Evolutionary conservation across 1,140 invertebrate species (phyloP), one percentile per base, ranked within the genome.

Genomic region (Drosophila orosa): DNA sequence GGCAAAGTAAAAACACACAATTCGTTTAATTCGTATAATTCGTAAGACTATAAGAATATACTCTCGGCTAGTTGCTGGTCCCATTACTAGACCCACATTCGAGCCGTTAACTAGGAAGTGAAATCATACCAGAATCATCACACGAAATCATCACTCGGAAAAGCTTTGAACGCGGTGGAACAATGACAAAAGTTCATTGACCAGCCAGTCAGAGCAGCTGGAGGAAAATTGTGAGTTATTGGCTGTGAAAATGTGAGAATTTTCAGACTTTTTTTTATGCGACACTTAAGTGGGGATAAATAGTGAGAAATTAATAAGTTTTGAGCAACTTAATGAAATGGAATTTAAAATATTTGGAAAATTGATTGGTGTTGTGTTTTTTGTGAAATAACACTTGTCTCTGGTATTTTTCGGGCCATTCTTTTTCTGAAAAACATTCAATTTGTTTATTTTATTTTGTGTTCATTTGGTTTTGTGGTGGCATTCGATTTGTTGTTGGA

Each of bases 21-120:
- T 52, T 52, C 2, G 42, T 45, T 19, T 15, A 47, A 25, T 25
- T 24, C 13, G 22, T 24, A 35, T 15, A 35, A 47, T 63, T 27
- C 25, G 19, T n/a, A 48, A 15, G 31, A 24, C 27, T 68, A 68
- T 66, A 68, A 68, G 29, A 42, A 66, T 15, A 35, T 44, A 24
- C 10, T 24, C 10, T 12, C 22, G 33, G 22, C 35, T 29, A 68
- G 35, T 35, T 39, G 22, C 8, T 17, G 45, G 65, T 31, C 17
- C 29, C 63, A 68, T 63, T 68, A 52, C 40, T 66, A 40, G 35
- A 68, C 15, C 25, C 13, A 42, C 45, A 24, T 40, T 33, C 65
- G 22, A 66, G 29, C 35, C 27, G 65, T 66, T 66, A 66, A 68
- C 65, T 68, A 68, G 65, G 45, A 68, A 68, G 65, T 68, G 65